phyloP scores from a whole-genome alignment of 2,888 invertebrate genomes.

The Schrankia costaestrigalis region DNA sequence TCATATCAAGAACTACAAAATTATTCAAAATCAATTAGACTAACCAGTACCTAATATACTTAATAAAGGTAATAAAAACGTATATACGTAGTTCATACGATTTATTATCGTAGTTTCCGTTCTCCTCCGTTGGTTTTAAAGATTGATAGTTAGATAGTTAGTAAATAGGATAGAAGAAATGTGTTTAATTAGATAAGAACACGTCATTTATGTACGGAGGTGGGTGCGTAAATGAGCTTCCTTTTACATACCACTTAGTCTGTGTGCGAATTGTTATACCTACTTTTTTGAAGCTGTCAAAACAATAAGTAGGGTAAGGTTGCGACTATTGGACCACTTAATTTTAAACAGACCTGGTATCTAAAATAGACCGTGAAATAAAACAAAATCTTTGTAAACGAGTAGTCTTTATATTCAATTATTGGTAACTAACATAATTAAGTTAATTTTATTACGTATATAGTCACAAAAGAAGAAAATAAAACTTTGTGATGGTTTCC shows the following conservation, averaged over 20 bases:
- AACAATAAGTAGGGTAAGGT: neutral
- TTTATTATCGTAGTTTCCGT: constrained; percentile 30
- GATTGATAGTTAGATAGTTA: constrained; percentile 23
- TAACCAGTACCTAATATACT: constrained; percentile 15
- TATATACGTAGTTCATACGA: constrained; percentile 20
- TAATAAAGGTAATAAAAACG: constrained; percentile 20
- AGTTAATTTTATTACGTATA: too few relatives aligned
- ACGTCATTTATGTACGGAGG: constrained; percentile 18
- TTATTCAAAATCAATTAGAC: neutral
- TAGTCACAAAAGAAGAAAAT: too few relatives aligned
- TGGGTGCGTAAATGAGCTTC: too few relatives aligned
- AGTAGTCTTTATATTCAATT: too few relatives aligned
- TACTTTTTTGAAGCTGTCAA: neutral
- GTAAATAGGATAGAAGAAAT: constrained; percentile 18
- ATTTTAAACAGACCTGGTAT: constrained; percentile 8
- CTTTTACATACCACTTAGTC: too few relatives aligned
- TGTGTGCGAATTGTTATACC: too few relatives aligned
- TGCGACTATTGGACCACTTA: constrained; percentile 3
- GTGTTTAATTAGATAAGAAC: constrained; percentile 21
- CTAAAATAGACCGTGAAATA: too few relatives aligned
- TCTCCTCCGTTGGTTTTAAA: constrained; percentile 27
- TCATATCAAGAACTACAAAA: too few relatives aligned
- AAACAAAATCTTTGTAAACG: too few relatives aligned
- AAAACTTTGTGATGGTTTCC: too few relatives aligned
- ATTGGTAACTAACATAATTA: too few relatives aligned